Conservation (phyloP, 37 sponge, comb jelly and placozoan species). For the Oscarella lobularis region DNA sequence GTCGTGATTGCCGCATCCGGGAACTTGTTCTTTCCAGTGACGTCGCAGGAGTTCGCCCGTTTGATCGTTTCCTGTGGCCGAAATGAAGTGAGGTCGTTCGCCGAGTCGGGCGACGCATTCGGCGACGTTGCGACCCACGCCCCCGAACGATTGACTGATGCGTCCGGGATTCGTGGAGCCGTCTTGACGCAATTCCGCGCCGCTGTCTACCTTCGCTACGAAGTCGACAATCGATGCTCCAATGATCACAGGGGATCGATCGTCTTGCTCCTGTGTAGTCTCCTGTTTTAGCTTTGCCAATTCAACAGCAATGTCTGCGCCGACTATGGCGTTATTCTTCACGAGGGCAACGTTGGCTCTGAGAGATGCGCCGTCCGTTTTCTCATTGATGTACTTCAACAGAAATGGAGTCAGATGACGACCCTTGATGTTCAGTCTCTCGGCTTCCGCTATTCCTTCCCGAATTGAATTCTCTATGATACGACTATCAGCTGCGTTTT, state of each 20-base stretch:
- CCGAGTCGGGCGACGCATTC: constrained; percentile 61
- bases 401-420: constrained; percentile 80
- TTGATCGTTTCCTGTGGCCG: constrained; percentile 61
- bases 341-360: constrained; percentile 78
- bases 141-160: constrained; percentile 44
- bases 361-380: constrained; percentile 62
- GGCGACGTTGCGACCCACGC: constrained; percentile 43
- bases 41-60: constrained; percentile 27
- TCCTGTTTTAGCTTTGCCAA: constrained; percentile 14
- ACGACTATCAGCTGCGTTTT: constrained; percentile 25
- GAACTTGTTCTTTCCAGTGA: constrained; percentile 24
- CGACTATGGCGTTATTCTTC: constrained; percentile 77
- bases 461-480: constrained; percentile 60
- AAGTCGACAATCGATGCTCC: constrained; percentile 62
- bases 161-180: constrained; percentile 48
- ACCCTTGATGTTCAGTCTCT: constrained; percentile 39
- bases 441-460: constrained; percentile 48
- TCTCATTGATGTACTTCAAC: constrained; percentile 55
- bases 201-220: constrained; percentile 15
- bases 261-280: background rate
- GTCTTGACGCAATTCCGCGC: background rate
- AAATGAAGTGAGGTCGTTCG: constrained; percentile 46
- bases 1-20: constrained; percentile 29
- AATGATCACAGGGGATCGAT: constrained; percentile 30
- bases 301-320: constrained; percentile 62